Evolutionary conservation across 1,140 invertebrate species (phyloP), one percentile per base, ranked within the genome.

Genomic region (Drosophila lacertosa): DNA sequence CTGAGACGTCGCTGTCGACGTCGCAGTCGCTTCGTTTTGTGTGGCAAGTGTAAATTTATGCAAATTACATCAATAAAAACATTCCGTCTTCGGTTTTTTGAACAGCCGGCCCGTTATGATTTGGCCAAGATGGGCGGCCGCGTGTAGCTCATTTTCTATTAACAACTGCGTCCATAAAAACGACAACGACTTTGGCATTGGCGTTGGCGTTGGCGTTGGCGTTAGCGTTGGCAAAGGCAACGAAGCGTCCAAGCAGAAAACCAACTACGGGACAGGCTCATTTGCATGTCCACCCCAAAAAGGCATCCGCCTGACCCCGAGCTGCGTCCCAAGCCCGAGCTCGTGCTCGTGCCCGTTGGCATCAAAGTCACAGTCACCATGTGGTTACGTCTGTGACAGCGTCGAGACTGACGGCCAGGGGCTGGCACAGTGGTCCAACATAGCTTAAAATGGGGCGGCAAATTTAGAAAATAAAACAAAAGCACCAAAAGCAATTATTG

Each of bases 31-130:
- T 70, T 57, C 32, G 42, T 54, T 37, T 11, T 57, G 29, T 45
- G 45, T 40, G 72, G 62, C 82, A 86, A 86, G 82, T 86, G 82
- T 86, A 86, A 86, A 86, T 86, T 86, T 86, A 86, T 86, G 82
- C 74, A 86, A 86, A 86, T 86, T 78, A 81, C 82, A 81, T 88
- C 82, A 86, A 86, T 86, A 86, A 86, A 86, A 86, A 86, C 82
- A 86, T 86, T 86, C 80, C 66, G 82, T 70, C 75, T 86, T 74
- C 58, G 40, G 42, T 66, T 76, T 60, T 65, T 69, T 77, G 71
- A 51, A 47, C 44, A 62, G 54, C 54, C 67, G 37, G 71, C 65
- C 77, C 77, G 72, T 88, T 86, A 77, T 86, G 82, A 82, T 88
- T 86, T 75, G 77, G 73, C 80, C 77, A 86, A 86, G 80, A 73